Evolutionary conservation across 2,888 invertebrate genomes (phyloP).

Genomic region (Drosophila helvetica): DNA sequence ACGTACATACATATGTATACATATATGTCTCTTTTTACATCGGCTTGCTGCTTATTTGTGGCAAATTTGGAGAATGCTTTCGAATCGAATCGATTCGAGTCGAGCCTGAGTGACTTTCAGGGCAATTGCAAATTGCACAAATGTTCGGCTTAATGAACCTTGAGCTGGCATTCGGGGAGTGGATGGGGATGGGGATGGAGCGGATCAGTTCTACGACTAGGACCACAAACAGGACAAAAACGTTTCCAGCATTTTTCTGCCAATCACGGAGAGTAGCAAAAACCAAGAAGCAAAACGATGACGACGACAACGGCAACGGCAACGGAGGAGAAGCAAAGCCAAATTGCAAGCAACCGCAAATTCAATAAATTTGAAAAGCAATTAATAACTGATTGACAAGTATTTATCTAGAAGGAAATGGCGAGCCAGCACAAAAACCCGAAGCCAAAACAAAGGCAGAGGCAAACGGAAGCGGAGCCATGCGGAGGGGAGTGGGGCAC

Average conservation of each 20-base stretch:
- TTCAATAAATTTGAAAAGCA: constrained; percentile 81
- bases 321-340: constrained; percentile 31
- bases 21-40: constrained; percentile 12
- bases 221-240: constrained; percentile 12
- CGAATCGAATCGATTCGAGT: constrained; percentile 29
- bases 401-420: constrained; percentile 70
- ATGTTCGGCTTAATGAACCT: constrained; percentile 54
- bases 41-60: constrained; percentile 32
- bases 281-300: not conserved
- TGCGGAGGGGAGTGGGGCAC: constrained; percentile 3
- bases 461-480: constrained; percentile 31
- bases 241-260: constrained; percentile 35
- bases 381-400: constrained; percentile 83
- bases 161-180: constrained; percentile 31
- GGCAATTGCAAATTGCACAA: constrained; percentile 41
- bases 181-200: not conserved
- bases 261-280: constrained; percentile 42
- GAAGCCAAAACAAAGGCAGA: constrained; percentile 18
- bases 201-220: not conserved
- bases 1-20: not conserved
- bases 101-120: constrained; percentile 27
- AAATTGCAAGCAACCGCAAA: constrained; percentile 62
- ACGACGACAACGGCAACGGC: not conserved
- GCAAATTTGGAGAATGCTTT: constrained; percentile 20
- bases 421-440: constrained; percentile 30